Evolutionary conservation across 2,888 invertebrate genomes (phyloP).

Genomic region (Coelogynopora nodosa): DNA sequence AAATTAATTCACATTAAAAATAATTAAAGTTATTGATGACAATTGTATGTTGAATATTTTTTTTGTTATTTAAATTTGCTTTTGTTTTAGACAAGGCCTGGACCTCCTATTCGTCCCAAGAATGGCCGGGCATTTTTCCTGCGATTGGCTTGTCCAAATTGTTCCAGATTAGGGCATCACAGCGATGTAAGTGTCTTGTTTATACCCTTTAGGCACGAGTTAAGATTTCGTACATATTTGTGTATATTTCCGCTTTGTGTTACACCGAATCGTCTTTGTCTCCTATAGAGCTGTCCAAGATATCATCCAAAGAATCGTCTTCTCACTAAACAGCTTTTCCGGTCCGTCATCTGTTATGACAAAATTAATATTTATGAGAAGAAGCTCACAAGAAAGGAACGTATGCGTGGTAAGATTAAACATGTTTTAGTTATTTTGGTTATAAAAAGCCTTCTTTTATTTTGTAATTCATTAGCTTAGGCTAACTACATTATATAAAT

Average conservation of each 20-base stretch:
- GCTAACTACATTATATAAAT: too few species aligned
- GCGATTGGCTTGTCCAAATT: neutral
- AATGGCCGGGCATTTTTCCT: neutral
- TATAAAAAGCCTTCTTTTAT: too few species aligned
- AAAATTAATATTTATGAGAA: neutral
- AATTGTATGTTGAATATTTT: too few species aligned
- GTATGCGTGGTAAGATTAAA: neutral
- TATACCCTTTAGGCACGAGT: neutral
- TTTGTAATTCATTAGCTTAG: too few species aligned
- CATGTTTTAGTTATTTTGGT: too few species aligned
- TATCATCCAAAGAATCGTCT: too few species aligned
- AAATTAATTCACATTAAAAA: too few species aligned
- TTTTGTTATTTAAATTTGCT: neutral
- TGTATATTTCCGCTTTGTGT: neutral
- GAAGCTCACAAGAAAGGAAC: neutral
- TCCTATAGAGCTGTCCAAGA: neutral
- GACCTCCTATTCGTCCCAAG: neutral
- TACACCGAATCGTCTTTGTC: too few species aligned
- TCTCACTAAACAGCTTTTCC: neutral
- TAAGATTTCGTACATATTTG: neutral
- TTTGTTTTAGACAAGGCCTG: neutral
- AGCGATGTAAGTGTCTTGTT: neutral
- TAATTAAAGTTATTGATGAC: too few species aligned
- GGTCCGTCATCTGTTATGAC: neutral
- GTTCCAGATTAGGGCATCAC: neutral